phyloP scores from a whole-genome alignment of 2,888 invertebrate genomes.

The Tenodera sinensis region DNA sequence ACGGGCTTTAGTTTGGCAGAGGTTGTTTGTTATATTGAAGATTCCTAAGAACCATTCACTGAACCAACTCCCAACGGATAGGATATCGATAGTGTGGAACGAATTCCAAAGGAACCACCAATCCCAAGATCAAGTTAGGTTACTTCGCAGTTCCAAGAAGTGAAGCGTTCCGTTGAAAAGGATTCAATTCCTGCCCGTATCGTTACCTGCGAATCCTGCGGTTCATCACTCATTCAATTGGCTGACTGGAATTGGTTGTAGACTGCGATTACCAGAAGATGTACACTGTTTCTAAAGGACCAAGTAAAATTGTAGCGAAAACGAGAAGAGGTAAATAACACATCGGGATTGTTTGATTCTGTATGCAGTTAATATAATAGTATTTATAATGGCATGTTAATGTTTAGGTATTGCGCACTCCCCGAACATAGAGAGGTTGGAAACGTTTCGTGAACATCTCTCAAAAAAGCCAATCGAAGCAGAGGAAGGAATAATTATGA shows the following conservation, averaged over 20 bases:
- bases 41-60: too few relatives aligned
- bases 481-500: conserved; percentile 62
- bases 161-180: too few relatives aligned
- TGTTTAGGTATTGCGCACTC: conserved; percentile 41
- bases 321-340: conserved; percentile 66
- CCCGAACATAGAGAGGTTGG: conserved; percentile 77
- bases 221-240: too few relatives aligned
- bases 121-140: too few relatives aligned
- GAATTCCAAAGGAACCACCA: too few relatives aligned
- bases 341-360: not conserved
- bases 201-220: too few relatives aligned
- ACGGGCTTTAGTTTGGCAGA: too few relatives aligned
- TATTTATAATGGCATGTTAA: not conserved
- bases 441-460: conserved; percentile 63
- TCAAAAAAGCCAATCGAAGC: conserved; percentile 64
- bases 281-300: conserved; percentile 85
- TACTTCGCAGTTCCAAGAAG: too few relatives aligned
- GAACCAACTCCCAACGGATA: too few relatives aligned
- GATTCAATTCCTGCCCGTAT: too few relatives aligned
- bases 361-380: not conserved
- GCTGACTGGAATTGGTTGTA: not conserved
- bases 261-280: conserved; percentile 48
- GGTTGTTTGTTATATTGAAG: too few relatives aligned
- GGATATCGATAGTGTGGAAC: too few relatives aligned
- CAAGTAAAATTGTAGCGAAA: conserved; percentile 85